phyloP scores from a whole-genome alignment of 1,140 invertebrate genomes.

The Colletes latitarsis region DNA sequence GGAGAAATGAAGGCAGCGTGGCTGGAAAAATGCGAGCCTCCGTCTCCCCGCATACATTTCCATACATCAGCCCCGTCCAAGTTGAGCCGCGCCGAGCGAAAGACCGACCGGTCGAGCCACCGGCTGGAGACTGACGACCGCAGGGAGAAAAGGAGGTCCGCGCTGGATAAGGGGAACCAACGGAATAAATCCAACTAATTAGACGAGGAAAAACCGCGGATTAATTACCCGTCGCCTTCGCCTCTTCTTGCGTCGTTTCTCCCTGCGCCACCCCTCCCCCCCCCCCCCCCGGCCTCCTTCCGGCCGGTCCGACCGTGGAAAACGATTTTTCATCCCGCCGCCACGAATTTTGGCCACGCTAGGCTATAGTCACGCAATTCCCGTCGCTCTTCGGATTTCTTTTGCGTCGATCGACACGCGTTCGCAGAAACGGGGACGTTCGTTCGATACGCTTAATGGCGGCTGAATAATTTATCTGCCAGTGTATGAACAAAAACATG shows the following conservation, averaged over 20 bases:
- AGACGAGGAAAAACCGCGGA: slow-evolving; percentile 80
- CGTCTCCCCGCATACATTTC: slow-evolving; percentile 80
- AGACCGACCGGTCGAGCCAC: slow-evolving; percentile 50
- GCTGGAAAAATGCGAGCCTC: slow-evolving; percentile 79
- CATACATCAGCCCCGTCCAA: slow-evolving; percentile 78
- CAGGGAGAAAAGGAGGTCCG: slow-evolving; percentile 33
- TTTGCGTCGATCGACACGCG: too few relatives aligned
- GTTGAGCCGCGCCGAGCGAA: slow-evolving; percentile 54
- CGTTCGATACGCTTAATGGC: too few relatives aligned
- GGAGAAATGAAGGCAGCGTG: slow-evolving; percentile 77
- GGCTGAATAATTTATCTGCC: too few relatives aligned
- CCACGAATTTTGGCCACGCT: slow-evolving; percentile 27
- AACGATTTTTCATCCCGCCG: slow-evolving; percentile 70
- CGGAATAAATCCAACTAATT: slow-evolving; percentile 81
- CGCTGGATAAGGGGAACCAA: slow-evolving; percentile 75
- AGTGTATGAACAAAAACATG: too few relatives aligned
- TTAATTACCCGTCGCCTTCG: slow-evolving; percentile 79
- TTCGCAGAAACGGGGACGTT: too few relatives aligned
- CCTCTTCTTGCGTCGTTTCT: slow-evolving; percentile 51
- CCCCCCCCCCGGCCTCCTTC: slow-evolving; percentile 33
- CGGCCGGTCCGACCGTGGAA: slow-evolving; percentile 53
- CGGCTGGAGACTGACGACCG: slow-evolving; percentile 51
- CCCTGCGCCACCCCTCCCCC: slow-evolving; percentile 39
- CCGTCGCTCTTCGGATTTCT: too few relatives aligned
- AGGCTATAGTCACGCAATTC: not conserved